Percentiles rank a stretch among this genome's conserved stretches.
These are phyloP conservation scores for Centropristis striata DNA, from an alignment of 2,113 vertebrate species.

Conservation along the genomic window DNA sequence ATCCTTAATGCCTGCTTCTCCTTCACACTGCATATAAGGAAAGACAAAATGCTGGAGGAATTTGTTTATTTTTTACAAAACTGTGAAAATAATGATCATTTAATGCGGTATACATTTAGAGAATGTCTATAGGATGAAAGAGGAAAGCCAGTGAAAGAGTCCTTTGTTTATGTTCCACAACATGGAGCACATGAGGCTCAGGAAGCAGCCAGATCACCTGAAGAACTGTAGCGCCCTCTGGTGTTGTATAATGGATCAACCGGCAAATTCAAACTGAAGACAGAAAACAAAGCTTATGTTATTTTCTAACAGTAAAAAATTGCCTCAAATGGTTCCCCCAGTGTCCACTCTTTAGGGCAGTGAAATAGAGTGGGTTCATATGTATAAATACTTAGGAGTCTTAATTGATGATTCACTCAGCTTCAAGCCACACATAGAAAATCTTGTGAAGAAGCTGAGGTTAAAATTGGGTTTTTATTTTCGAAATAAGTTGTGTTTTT, in stretches of 20 bases:
- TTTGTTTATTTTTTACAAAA: neutral
- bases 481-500: too few relatives aligned
- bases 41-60: neutral
- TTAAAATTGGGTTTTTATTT: too few relatives aligned
- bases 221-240: slow-evolving; percentile 71
- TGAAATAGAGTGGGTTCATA: too few relatives aligned
- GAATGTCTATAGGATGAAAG: neutral
- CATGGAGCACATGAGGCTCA: neutral
- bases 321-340: too few relatives aligned
- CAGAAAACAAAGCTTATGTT: too few relatives aligned
- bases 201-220: slow-evolving; percentile 1
- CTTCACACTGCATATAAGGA: neutral
- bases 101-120: slow-evolving; percentile 4
- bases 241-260: slow-evolving; percentile 43
- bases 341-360: too few relatives aligned
- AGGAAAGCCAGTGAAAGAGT: neutral
- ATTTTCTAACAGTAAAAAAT: too few relatives aligned
- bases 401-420: too few relatives aligned
- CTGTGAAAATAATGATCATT: neutral
- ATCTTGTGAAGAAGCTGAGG: too few relatives aligned
- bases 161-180: slow-evolving; percentile 39
- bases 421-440: too few relatives aligned
- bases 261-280: neutral
- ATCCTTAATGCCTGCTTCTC: slow-evolving; percentile 46
- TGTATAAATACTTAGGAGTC: too few relatives aligned